Evolutionary conservation across 64 coral and sea anemone genomes (phyloP), one percentile per base, ranked within the genome.

Genomic region (Montipora cactus): DNA sequence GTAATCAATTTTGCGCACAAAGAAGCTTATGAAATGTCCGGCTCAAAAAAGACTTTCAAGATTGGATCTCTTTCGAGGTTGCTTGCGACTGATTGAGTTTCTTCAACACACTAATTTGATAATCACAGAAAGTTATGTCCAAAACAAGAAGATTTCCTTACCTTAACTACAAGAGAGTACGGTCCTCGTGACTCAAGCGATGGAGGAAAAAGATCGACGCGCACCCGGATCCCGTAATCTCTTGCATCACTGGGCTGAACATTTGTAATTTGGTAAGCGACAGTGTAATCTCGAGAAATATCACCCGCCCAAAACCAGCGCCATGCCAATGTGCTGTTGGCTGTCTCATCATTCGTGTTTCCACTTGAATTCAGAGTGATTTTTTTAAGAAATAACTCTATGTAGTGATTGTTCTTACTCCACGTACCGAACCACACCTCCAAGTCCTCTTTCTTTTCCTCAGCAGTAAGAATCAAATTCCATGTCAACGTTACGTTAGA

Each of bases 281-380:
- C 44, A 11, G 10, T 49, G 9, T 64, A 37, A 6, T 71, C 37
- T 9, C 7, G 82, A n/a, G 45, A 8, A 7, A 86, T 4, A 49
- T 86, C 64, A 49, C 82, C 82, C 0, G 11, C n/a, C 82, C 82
- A 86, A 11, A n/a, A 1, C 46, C 68, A 86, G 21, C 82, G 82
- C 37, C 20, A 10, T 8, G 66, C 19, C 3, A 21, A 71, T 46
- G 7, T 7, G 44, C 0, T 0, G 46, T 13, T 50, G 50, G 44
- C 66, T 67, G 14, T 50, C 7, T 8, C 0, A 13, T 76, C 74
- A 45, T 12, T n/a, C 5, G 5, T 13, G 0, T 10, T 44, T 61
- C 58, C 37, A n/a, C 14, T 49, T 10, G 66, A 44, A 8, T 84
- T 16, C 45, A 4, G 62, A 5, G 20, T 5, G 16, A 86, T 5